Percentiles rank a stretch among this genome's conserved stretches.
phyloP scores from a whole-genome alignment of 2,888 invertebrate species.

The Balanococcus diminutus region DNA sequence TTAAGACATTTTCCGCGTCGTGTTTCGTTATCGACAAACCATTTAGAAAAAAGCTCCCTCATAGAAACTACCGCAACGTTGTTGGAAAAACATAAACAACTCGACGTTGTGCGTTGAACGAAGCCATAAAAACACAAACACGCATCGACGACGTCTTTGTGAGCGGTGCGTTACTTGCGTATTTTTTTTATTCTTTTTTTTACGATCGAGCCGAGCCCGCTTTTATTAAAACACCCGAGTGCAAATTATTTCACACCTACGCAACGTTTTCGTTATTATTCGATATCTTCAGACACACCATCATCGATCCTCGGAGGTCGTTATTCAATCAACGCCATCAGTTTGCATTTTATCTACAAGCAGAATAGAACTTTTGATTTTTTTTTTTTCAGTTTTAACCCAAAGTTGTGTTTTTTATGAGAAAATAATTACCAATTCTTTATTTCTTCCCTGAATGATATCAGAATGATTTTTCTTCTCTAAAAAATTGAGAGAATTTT shows the following conservation, averaged over 20 bases:
- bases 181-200: not conserved
- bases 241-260: not conserved
- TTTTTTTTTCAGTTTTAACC: no score
- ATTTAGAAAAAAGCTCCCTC: not conserved
- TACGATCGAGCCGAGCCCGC: not conserved
- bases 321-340: not conserved
- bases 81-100: not conserved
- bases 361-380: no score
- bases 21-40: not conserved
- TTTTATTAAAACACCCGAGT: not conserved
- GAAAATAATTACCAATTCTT: no score
- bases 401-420: no score
- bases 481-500: no score
- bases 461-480: no score
- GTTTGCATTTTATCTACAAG: no score
- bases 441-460: no score
- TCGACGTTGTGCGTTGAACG: not conserved
- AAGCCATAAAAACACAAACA: not conserved
- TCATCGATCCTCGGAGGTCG: not conserved
- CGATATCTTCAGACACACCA: not conserved
- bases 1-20: not conserved
- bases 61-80: not conserved
- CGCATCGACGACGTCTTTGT: not conserved
- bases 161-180: not conserved
- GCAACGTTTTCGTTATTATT: conserved; percentile 13